A percentile compares a stretch with the other conserved stretches of the same genome.
phyloP scores from a whole-genome alignment of 2,797 vertebrate species.

The Diceros bicornis region DNA sequence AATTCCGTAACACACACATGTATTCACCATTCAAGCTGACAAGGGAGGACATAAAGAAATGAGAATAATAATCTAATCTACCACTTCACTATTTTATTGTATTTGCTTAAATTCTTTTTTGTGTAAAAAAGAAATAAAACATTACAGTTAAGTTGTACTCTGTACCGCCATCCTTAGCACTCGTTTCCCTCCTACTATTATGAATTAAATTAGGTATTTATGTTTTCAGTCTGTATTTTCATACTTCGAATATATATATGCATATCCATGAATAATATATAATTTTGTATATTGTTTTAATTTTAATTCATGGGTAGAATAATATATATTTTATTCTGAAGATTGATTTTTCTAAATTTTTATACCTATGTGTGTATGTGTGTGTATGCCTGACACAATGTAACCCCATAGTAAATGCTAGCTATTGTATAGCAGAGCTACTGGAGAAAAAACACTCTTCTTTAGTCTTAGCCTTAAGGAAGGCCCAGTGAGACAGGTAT shows the following conservation, averaged over 20 bases:
- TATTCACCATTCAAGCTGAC: background rate
- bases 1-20: background rate
- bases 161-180: background rate
- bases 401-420: background rate
- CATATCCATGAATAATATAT: background rate
- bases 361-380: background rate
- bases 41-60: background rate
- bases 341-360: background rate
- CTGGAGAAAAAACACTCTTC: background rate
- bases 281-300: background rate
- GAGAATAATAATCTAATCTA: background rate
- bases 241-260: background rate
- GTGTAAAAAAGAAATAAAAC: background rate
- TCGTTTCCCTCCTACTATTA: background rate
- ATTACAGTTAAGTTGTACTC: background rate
- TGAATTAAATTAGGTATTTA: background rate
- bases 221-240: background rate
- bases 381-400: background rate
- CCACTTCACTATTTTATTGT: background rate
- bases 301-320: background rate
- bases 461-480: background rate
- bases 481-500: background rate
- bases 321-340: background rate
- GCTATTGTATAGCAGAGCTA: fast-evolving
- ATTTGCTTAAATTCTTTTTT: background rate